Conservation (phyloP, 2,113 vertebrate genomes). For the Asarcornis scutulata region DNA sequence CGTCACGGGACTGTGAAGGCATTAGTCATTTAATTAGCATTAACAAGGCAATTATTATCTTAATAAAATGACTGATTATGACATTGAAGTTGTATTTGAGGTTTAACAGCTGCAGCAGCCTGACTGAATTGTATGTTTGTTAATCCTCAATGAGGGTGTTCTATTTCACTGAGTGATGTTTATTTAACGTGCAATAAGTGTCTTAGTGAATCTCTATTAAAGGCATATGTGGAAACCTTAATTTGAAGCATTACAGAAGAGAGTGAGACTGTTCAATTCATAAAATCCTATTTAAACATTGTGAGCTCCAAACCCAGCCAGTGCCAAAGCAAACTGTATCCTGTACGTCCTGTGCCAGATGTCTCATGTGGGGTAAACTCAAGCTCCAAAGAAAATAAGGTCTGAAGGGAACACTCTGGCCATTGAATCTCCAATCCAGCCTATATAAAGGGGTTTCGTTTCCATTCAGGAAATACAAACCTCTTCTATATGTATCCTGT, state of each 20-base stretch:
- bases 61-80: slow-evolving; percentile 6
- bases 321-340: slow-evolving; percentile 65
- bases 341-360: slow-evolving; percentile 45
- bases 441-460: slow-evolving; percentile 9
- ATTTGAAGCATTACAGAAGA: slow-evolving; percentile 47
- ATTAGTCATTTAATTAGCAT: neutral
- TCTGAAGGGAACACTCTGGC: slow-evolving; percentile 40
- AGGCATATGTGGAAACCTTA: slow-evolving; percentile 65
- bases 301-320: neutral
- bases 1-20: neutral
- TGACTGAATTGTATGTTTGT: neutral
- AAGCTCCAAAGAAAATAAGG: slow-evolving; percentile 63
- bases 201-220: slow-evolving; percentile 59
- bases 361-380: slow-evolving; percentile 38
- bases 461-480: slow-evolving; percentile 36
- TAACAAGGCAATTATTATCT: slow-evolving; percentile 8
- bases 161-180: slow-evolving; percentile 10
- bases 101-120: slow-evolving; percentile 41
- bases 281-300: slow-evolving; percentile 51
- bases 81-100: neutral
- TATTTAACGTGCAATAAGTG: slow-evolving; percentile 58
- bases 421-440: neutral
- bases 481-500: slow-evolving; percentile 20
- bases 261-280: slow-evolving; percentile 40
- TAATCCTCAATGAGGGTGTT: slow-evolving; percentile 8